phyloP scores from a whole-genome alignment of 2,113 vertebrate genomes.

The Poeciliopsis turrubarensis region DNA sequence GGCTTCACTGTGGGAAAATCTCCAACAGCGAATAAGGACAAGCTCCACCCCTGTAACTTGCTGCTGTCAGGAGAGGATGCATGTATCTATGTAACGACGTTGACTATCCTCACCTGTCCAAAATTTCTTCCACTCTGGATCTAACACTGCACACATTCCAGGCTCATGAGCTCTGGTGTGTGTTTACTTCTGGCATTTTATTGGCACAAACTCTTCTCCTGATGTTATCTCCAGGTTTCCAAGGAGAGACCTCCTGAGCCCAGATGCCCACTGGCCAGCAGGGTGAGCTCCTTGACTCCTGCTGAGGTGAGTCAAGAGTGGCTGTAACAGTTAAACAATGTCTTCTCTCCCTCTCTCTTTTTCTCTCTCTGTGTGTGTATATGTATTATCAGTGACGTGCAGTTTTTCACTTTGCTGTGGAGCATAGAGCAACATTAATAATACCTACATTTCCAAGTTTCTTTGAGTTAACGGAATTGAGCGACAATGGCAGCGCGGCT shows the following conservation, averaged over 20 bases:
- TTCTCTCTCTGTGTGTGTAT: too few species aligned
- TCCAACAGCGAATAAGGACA: slow-evolving; percentile 69
- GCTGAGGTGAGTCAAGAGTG: slow-evolving; percentile 47
- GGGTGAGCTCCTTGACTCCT: slow-evolving; percentile 11
- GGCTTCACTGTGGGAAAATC: slow-evolving; percentile 75
- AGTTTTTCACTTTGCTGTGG: too few species aligned
- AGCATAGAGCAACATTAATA: too few species aligned
- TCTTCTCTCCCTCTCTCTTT: too few species aligned
- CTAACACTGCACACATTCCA: too few species aligned
- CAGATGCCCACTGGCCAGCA: neutral
- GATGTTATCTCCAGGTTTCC: slow-evolving; percentile 58
- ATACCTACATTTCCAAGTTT: too few species aligned
- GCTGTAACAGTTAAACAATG: too few species aligned
- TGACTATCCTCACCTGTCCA: neutral
- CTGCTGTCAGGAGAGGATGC: slow-evolving; percentile 65
- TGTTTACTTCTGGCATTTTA: neutral
- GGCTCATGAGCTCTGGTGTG: neutral
- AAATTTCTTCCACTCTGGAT: too few species aligned
- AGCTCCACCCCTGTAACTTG: slow-evolving; percentile 73
- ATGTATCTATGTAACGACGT: slow-evolving; percentile 70
- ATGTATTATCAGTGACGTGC: too few species aligned
- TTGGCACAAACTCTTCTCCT: neutral
- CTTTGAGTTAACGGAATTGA: too few species aligned
- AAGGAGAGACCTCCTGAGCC: neutral
- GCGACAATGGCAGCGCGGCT: too few species aligned